These are phyloP conservation scores for Clarias gariepinus DNA, from an alignment of 2,113 vertebrate genomes.

Conservation along the genomic window DNA sequence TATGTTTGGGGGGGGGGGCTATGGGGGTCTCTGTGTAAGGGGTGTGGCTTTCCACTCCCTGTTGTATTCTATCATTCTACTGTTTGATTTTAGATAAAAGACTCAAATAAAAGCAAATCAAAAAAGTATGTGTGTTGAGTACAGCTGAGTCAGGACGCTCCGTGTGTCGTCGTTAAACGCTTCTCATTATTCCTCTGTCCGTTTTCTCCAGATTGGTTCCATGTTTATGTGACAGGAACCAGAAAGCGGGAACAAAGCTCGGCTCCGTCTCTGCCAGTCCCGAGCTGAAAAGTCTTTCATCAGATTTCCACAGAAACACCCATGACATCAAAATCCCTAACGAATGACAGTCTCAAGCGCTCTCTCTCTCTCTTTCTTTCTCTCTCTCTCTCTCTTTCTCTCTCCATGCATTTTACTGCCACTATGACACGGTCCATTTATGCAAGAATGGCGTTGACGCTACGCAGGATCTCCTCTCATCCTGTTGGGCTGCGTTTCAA, in stretches of 20 bases:
- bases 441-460: slow-evolving; percentile 82
- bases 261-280: slow-evolving; percentile 41
- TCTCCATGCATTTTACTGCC: slow-evolving; percentile 61
- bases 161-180: not conserved
- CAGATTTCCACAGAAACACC: slow-evolving; percentile 26
- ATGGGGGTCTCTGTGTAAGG: not conserved
- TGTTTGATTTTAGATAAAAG: no score
- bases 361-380: not conserved
- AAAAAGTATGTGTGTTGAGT: not conserved
- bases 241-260: slow-evolving; percentile 25
- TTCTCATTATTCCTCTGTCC: not conserved
- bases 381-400: slow-evolving; percentile 21
- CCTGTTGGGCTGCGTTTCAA: slow-evolving; percentile 82
- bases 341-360: slow-evolving; percentile 36
- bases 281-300: slow-evolving; percentile 35
- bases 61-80: not conserved
- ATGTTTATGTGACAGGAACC: slow-evolving; percentile 36
- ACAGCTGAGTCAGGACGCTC: not conserved
- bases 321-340: slow-evolving; percentile 37
- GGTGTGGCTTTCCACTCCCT: not conserved
- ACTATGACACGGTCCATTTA: slow-evolving; percentile 82
- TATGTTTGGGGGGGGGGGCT: no score
- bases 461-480: slow-evolving; percentile 86
- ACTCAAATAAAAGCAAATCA: not conserved
- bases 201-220: slow-evolving; percentile 20